Evolutionary conservation across 2,888 invertebrate species (phyloP).

Genomic region (Eupithecia abbreviata): DNA sequence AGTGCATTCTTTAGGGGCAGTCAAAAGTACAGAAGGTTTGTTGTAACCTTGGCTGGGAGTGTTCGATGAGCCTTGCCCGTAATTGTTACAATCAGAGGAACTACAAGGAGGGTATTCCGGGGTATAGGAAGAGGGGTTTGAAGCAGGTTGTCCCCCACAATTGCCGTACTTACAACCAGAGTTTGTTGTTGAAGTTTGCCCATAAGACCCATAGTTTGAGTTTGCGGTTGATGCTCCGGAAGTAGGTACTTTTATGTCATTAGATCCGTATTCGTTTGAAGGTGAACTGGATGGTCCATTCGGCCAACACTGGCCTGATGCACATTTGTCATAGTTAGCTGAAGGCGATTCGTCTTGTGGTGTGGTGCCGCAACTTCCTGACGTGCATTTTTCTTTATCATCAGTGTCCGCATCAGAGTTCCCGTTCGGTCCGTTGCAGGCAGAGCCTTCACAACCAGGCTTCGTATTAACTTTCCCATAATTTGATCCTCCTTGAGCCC

Average conservation of each 20-base stretch:
- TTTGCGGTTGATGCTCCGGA: conserved; percentile 23
- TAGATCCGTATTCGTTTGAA: conserved; percentile 13
- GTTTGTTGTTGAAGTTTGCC: conserved; percentile 17
- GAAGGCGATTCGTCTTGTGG: conserved; percentile 18
- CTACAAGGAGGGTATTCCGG: conserved; percentile 42
- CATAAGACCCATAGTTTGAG: conserved; percentile 29
- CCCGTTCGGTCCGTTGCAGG: conserved; percentile 22
- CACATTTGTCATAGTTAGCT: conserved; percentile 49
- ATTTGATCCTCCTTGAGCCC: conserved; percentile 30
- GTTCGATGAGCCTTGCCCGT: conserved; percentile 42
- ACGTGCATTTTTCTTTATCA: conserved; percentile 35
- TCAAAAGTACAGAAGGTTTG: conserved; percentile 60
- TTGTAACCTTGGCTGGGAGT: conserved; percentile 40
- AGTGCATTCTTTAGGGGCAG: conserved; percentile 61
- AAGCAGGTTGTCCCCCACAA: conserved; percentile 34
- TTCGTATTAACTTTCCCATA: conserved; percentile 26
- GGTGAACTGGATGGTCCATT: conserved; percentile 35
- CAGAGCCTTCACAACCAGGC: conserved; percentile 53
- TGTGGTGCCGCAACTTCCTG: conserved; percentile 31
- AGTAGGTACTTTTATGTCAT: conserved; percentile 33
- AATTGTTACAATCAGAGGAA: conserved; percentile 44
- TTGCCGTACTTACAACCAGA: conserved; percentile 42
- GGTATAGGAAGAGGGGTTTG: conserved; percentile 29
- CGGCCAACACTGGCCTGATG: conserved; percentile 48
- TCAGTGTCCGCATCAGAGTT: conserved; percentile 21